A percentile compares a stretch with the other conserved stretches of the same genome.
phyloP scores from a whole-genome alignment of 2,797 vertebrate species.

The Hydrocynus forskahlii region DNA sequence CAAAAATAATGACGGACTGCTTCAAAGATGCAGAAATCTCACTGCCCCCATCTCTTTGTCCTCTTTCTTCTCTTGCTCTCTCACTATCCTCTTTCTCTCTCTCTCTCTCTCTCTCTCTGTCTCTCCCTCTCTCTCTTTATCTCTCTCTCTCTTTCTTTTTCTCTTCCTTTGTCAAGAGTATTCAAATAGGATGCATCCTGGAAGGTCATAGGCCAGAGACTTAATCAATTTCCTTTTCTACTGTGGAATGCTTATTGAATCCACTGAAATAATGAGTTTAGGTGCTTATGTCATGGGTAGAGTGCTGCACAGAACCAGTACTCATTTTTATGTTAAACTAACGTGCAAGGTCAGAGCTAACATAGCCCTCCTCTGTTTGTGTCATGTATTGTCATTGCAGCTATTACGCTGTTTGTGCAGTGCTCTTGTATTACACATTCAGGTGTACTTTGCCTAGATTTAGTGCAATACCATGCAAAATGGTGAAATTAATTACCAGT shows the following conservation, averaged over 20 bases:
- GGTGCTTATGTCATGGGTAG: background rate
- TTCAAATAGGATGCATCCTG: conserved; percentile 36
- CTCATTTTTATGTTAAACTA: conserved; percentile 41
- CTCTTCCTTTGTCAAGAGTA: conserved; percentile 1
- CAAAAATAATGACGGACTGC: conserved; percentile 27
- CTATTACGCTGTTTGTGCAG: conserved; percentile 25
- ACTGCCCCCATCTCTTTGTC: background rate
- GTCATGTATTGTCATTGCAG: conserved; percentile 38
- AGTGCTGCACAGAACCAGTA: background rate
- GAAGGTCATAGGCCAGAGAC: conserved; percentile 40
- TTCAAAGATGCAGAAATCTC: conserved; percentile 4
- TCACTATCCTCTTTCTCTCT: background rate
- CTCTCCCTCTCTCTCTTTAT: background rate
- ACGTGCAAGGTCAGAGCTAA: conserved; percentile 35
- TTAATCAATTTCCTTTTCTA: conserved; percentile 41
- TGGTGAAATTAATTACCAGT: background rate
- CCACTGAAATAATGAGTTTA: conserved; percentile 37
- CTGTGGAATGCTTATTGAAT: conserved; percentile 39
- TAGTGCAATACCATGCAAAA: background rate
- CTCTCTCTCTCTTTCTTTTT: background rate
- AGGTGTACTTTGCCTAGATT: background rate
- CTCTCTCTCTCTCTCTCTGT: background rate
- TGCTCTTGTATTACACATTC: conserved; percentile 23
- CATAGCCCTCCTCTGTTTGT: conserved; percentile 26
- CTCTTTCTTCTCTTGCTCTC: background rate